Evolutionary conservation across 2,113 vertebrate species (phyloP), one percentile per base, ranked within the genome.

Genomic region (Callorhinus ursinus): DNA sequence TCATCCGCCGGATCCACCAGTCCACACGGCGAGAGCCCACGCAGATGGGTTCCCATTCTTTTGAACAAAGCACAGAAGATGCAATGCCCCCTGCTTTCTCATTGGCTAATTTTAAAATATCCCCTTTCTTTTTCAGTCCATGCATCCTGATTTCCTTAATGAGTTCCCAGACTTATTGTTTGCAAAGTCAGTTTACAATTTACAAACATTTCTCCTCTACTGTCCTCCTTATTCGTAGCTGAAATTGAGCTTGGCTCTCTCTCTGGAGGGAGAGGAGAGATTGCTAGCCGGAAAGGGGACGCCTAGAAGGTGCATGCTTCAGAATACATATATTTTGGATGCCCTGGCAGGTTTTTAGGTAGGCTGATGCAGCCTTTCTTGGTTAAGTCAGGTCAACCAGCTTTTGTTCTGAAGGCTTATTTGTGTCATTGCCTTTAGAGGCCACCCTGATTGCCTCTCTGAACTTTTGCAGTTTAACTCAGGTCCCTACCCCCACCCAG

Each of bases 11-110:
- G 33, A 49, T 12, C n/a, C 36, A 12, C n/a, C 81, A 36, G 2
- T 61, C 49, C 19, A 16, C 28, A 26, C 59, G 51, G 33, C 0
- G 7, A 69, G 36, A 39, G 26, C 28, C 22, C 39, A 0, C 1
- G 24, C 0, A 5, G 22, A 15, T 0, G 18, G 28, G 15, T 28
- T 42, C 21, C 2, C 3, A 21, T 33, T 51, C 28, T 83, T 51
- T 33, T 42, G 16, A 71, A 79, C 9, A 79, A 57, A 79, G 6
- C 67, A 19, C 21, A 46, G 77, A 49, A 39, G 49, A 28, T 2
- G 13, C 13, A 42, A 42, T 21, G 11, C 2, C 19, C 3, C 15
- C 4, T 7, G 0, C 7, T 46, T 80, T 71, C 19, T 65, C 49
- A 14, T 31, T 36, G 13, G 65, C 28, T 53, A 46, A 31, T 65